Conservation (phyloP, 2,888 invertebrate genomes). For the Zonitis immaculata region DNA sequence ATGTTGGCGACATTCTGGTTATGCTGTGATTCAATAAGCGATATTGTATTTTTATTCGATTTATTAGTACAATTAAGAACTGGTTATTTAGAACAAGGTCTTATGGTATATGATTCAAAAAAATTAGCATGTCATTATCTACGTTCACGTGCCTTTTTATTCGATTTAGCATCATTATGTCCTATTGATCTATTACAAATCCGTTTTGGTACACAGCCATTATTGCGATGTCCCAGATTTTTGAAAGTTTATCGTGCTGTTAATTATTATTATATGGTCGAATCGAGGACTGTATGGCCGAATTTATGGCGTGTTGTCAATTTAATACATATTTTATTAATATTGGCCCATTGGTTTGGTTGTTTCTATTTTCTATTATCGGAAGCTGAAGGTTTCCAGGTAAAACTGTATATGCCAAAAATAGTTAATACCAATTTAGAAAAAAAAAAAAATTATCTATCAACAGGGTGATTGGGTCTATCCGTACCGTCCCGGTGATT, state of each 20-base stretch:
- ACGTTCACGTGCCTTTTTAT: slow-evolving; percentile 74
- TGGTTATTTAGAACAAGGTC: slow-evolving; percentile 90
- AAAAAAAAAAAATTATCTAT: too few species aligned
- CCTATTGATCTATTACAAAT: slow-evolving; percentile 87
- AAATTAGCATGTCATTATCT: slow-evolving; percentile 88
- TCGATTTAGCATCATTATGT: slow-evolving; percentile 76
- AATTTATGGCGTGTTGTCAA: slow-evolving; percentile 95
- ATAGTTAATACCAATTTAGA: too few species aligned
- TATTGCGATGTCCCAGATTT: slow-evolving; percentile 84
- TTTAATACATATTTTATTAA: slow-evolving; percentile 88
- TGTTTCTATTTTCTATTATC: slow-evolving; percentile 95
- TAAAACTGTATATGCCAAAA: too few species aligned
- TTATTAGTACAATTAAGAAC: slow-evolving; percentile 89
- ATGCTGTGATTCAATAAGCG: slow-evolving; percentile 78
- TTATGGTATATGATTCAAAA: slow-evolving; percentile 89
- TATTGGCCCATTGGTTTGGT: slow-evolving; percentile 96
- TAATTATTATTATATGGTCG: slow-evolving; percentile 93
- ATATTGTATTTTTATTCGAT: slow-evolving; percentile 82
- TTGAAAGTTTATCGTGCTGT: slow-evolving; percentile 89
- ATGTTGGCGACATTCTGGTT: slow-evolving; percentile 74
- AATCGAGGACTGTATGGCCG: slow-evolving; percentile 91
- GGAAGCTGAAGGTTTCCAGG: slow-evolving; percentile 82
- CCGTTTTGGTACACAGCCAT: slow-evolving; percentile 72
- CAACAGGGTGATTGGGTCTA: slow-evolving; percentile 83
- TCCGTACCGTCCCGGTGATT: slow-evolving; percentile 81